Conservation (phyloP, 2,113 vertebrate genomes). For the Siphamia tubifer region DNA sequence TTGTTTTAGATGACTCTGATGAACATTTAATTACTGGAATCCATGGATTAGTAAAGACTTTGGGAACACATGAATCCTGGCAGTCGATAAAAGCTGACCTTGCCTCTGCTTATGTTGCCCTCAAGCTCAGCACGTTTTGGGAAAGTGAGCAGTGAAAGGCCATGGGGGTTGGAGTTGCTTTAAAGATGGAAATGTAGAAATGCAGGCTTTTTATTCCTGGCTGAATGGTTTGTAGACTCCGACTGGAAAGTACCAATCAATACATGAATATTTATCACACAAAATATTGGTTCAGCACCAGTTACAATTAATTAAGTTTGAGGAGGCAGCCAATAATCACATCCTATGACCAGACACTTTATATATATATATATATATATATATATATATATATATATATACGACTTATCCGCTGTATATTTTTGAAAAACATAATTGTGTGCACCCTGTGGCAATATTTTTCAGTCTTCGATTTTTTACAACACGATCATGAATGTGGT, state of each 20-base stretch:
- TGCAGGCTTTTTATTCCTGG: neutral
- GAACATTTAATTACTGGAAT: constrained; percentile 36
- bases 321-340: neutral
- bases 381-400: too few species aligned
- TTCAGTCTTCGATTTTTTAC: neutral
- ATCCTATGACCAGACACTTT: too few species aligned
- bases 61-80: constrained; percentile 9
- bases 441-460: too few species aligned
- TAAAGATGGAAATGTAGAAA: neutral
- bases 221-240: neutral
- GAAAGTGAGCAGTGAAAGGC: neutral
- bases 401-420: too few species aligned
- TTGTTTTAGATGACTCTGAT: neutral
- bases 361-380: too few species aligned
- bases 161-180: neutral
- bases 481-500: neutral
- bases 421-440: neutral
- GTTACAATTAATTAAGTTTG: neutral
- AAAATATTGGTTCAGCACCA: neutral
- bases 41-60: neutral
- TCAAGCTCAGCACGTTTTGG: constrained; percentile 3
- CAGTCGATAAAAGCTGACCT: neutral
- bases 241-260: neutral
- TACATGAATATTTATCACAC: neutral
- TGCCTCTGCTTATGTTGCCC: neutral